Evolutionary conservation across 2,113 vertebrate genomes (phyloP).

Genomic region (Ceyx margarethae): DNA sequence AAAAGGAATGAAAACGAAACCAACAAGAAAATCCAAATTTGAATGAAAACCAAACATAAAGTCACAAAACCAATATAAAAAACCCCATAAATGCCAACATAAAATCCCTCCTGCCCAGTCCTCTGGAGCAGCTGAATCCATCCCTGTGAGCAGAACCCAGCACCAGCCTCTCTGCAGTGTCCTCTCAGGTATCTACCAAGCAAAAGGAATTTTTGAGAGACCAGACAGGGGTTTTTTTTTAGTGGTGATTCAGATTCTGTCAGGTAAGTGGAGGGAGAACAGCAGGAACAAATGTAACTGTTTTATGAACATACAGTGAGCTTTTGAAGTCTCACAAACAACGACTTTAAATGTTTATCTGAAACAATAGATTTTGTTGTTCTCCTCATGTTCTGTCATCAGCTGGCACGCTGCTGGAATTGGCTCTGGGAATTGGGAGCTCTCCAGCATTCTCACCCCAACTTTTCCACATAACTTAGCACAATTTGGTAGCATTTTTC

Average conservation of each 20-base stretch:
- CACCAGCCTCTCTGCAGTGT: too few species aligned
- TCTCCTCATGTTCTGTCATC: neutral
- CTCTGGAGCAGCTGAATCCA: too few species aligned
- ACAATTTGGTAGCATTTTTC: neutral
- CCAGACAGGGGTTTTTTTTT: too few species aligned
- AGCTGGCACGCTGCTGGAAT: neutral
- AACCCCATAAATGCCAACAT: too few species aligned
- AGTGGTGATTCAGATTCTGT: neutral
- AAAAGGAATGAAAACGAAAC: neutral
- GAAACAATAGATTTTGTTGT: neutral
- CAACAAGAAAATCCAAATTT: too few species aligned
- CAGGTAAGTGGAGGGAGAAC: neutral
- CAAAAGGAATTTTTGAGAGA: too few species aligned
- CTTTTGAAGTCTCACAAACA: neutral
- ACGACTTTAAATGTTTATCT: neutral
- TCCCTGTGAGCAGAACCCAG: too few species aligned
- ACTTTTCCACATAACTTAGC: neutral
- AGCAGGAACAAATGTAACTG: neutral
- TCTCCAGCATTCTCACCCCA: neutral
- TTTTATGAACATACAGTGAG: neutral
- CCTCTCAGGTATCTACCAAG: too few species aligned
- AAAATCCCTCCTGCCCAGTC: too few species aligned
- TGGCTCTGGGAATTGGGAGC: neutral
- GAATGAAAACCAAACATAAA: too few species aligned
- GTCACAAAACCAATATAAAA: too few species aligned